Base-by-base conservation (phyloP, 2,888 invertebrate species). In the Pterobdella sp. region DNA sequence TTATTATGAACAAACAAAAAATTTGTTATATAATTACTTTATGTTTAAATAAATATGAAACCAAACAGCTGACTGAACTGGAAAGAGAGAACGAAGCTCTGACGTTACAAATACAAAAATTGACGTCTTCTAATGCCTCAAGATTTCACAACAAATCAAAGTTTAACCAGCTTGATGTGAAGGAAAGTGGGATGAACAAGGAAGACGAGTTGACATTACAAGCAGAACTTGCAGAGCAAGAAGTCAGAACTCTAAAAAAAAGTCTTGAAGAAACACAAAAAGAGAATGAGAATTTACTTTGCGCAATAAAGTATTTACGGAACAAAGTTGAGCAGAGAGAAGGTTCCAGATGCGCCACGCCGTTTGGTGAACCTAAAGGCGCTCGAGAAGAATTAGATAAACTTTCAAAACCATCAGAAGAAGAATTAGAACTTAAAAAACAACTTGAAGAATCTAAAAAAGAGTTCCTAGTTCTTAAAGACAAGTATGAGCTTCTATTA, bases 61-160 rank as follows among this genome's bases (percentile, higher is more conserved):
- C 7, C 18, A 14, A 18, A 18, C 42, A 42, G 87, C 88, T 93
- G 82, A 89, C 91, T 82, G 90, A 94, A 81, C 89, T 94, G 84
- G 95, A 96, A 86, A 93, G 94, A 85, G 95, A 96, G 88, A 95
- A 95, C 87, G 95, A 96, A 85, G 92, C 92, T 80, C 88, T 94
- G 86, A 90, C 91, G 85, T 88, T 92, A 87, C 94, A 94, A 88
- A 88, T 95, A 86, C 92, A 93, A 88, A 94, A 94, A 89, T 91
- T 94, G 90, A 92, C 93, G 1, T 72, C 77, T 32, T 77, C 80
- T 64, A 78, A 78, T 52, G 73, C 75, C 37, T 75, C 72, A 1
- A 73, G 56, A n/a, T 77, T 72, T 63, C 14, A n/a, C 35, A 56
- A 56, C 60, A 56, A 56, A 56, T 71, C 71, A 18, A 71, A 56